These are phyloP conservation scores for Pelvicachromis taeniatus DNA, from an alignment of 2,113 vertebrate genomes.

Conservation along the genomic window DNA sequence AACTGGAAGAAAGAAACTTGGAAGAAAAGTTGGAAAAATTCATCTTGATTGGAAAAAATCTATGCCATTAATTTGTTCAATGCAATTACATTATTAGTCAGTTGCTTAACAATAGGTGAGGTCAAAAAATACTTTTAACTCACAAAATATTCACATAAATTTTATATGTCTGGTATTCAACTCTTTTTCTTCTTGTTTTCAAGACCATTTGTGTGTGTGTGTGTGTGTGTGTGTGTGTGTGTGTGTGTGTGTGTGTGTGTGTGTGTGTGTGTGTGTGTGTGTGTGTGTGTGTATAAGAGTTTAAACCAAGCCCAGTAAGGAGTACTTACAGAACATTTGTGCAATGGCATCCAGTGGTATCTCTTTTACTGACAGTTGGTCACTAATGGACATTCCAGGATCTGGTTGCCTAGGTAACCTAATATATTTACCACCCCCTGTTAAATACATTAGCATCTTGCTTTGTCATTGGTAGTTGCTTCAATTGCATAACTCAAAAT, in stretches of 20 bases:
- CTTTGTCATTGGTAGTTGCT: neutral
- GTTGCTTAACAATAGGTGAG: neutral
- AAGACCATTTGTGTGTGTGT: neutral
- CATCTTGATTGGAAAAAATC: neutral
- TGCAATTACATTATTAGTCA: neutral
- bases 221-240: too few relatives aligned
- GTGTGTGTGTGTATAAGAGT: rapidly evolving
- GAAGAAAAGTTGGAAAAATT: neutral
- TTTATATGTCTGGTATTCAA: neutral
- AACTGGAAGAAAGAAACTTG: neutral
- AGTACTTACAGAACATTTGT: neutral
- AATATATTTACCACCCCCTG: neutral
- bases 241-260: neutral
- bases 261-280: neutral
- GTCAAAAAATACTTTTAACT: neutral
- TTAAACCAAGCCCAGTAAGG: neutral
- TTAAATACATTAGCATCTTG: neutral
- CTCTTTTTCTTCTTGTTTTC: neutral
- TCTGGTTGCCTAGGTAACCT: neutral
- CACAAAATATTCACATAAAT: too few relatives aligned
- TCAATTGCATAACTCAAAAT: neutral
- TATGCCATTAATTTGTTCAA: neutral
- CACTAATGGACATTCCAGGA: neutral
- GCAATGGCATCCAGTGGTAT: rapidly evolving
- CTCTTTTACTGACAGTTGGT: neutral